Base-by-base conservation (phyloP, 1,140 invertebrate species). In the Drosophila erecta region DNA sequence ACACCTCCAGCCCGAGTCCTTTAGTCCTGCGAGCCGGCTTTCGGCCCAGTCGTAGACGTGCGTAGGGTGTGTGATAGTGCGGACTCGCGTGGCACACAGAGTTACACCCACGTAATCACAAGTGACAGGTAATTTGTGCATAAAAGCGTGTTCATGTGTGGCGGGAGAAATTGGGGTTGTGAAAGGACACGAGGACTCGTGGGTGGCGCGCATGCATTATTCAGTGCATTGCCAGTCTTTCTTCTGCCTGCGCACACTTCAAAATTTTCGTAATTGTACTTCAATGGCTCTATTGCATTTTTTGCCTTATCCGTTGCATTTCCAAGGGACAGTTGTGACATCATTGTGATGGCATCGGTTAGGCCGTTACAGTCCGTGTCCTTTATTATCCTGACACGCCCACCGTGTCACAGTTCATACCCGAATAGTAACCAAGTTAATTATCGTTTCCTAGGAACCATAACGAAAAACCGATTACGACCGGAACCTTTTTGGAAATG, bases 91-190 rank as follows among this genome's bases (percentile, higher is more conserved):
- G 6, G 4, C 33, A 49, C 44, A 44, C 66, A 62, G 72, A 69
- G 69, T 76, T 58, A 77, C 61, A 86, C 54, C 54, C 74, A 69
- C 75, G 49, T 72, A 76, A 85, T 81, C 81, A 80, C 81, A 85
- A 86, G 78, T 87, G 81, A 86, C 81, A 86, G 81, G 81, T 86
- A 87, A 86, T 86, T 86, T 87, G 83, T 76, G 83, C 74, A 86
- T 72, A 87, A 87, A 61, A 79, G 75, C 83, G 61, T 62, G 57
- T 72, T 57, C 38, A 33, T 35, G 49, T 33, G 24, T 27, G 74
- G 56, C 10, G 12, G 43, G n/a, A n/a, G 38, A 7, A 15, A 15
- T n/a, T 15, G 14, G 22, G 40, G 14, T 3, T 4, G 41, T 10
- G 17, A 49, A 12, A 14, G 37, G 15, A 3, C 2, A 17, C 1